A percentile compares a stretch with the other conserved stretches of the same genome.
phyloP scores from a whole-genome alignment of 2,113 vertebrate species.

The Ptychochromis oligacanthus region DNA sequence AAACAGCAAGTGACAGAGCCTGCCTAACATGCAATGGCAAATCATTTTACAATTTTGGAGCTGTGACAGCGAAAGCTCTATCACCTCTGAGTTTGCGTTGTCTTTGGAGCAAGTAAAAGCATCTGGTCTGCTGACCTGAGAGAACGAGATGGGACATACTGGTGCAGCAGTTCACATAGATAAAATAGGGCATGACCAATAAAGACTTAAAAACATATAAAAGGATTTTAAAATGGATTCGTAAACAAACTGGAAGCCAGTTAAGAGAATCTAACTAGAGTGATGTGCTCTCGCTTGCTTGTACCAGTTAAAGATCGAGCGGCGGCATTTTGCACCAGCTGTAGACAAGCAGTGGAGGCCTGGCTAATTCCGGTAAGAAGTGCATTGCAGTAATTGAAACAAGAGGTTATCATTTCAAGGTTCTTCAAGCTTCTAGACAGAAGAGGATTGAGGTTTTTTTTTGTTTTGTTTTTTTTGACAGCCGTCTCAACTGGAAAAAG shows the following conservation, averaged over 20 bases:
- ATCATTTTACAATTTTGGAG: no score
- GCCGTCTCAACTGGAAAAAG: neutral
- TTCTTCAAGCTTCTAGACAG: neutral
- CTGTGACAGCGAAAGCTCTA: neutral
- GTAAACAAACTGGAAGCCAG: neutral
- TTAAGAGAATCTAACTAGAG: neutral
- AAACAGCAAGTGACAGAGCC: no score
- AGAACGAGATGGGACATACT: neutral
- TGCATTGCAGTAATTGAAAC: neutral
- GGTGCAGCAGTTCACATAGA: neutral
- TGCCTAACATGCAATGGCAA: no score
- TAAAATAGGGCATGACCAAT: fast-evolving
- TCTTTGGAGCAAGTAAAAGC: neutral
- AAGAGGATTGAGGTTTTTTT: fast-evolving
- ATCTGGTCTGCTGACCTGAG: neutral
- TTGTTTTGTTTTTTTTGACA: no score
- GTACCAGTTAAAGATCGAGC: neutral
- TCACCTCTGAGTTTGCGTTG: neutral
- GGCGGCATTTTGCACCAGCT: neutral
- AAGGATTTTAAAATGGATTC: neutral
- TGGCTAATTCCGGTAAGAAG: neutral
- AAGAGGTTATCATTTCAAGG: neutral
- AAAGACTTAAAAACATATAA: neutral
- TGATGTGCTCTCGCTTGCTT: neutral
- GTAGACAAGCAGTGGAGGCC: neutral